Percentiles rank a stretch among this genome's conserved stretches.
phyloP scores from a whole-genome alignment of 2,113 vertebrate genomes.

The Sciurus niger region DNA sequence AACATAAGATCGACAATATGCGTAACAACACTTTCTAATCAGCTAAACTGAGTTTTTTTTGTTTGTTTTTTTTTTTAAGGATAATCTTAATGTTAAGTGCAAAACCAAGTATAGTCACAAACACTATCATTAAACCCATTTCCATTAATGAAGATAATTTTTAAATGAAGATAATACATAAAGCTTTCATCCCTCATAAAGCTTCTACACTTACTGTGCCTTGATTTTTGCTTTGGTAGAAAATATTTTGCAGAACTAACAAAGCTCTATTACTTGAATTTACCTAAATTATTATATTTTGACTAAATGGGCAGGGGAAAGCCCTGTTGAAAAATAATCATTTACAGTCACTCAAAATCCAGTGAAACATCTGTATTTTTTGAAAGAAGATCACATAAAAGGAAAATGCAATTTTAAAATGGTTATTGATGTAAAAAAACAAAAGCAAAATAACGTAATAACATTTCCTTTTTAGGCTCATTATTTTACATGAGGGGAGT shows the following conservation, averaged over 20 bases:
- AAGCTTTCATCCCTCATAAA: background rate
- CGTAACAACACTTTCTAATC: background rate
- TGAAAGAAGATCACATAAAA: slow-evolving; percentile 55
- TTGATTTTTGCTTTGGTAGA: slow-evolving; percentile 22
- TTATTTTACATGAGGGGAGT: background rate
- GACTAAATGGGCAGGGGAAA: slow-evolving; percentile 1
- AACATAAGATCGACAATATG: background rate
- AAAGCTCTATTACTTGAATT: background rate
- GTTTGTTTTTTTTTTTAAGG: too few relatives aligned
- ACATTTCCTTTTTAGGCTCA: background rate
- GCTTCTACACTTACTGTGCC: background rate
- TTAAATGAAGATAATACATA: background rate
- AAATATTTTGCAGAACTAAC: slow-evolving; percentile 53
- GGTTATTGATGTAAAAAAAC: background rate
- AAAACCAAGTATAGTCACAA: background rate
- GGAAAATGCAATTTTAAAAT: slow-evolving; percentile 28
- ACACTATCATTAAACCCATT: background rate
- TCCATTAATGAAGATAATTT: background rate
- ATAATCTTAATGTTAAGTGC: background rate
- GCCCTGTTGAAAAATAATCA: background rate
- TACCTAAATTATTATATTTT: slow-evolving; percentile 48
- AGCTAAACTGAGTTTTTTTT: background rate
- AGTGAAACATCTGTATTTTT: slow-evolving; percentile 30
- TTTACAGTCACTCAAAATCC: slow-evolving; percentile 29
- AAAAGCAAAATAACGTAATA: slow-evolving; percentile 37